Percentiles rank a stretch among this genome's conserved stretches.
Conservation (phyloP, 2,888 invertebrate genomes). For the Phortica magna region DNA sequence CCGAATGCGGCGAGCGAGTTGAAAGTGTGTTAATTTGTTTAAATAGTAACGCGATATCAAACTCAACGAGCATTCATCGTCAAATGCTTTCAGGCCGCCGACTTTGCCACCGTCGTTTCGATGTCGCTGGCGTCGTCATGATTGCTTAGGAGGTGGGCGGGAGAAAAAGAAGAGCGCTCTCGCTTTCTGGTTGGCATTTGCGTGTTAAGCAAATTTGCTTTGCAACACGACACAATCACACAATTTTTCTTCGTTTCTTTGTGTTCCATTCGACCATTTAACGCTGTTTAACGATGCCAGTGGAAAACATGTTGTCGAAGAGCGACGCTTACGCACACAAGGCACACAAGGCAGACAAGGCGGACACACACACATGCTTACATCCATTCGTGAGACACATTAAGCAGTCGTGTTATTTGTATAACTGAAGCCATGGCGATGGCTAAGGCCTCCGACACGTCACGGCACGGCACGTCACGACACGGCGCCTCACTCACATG, state of each 20-base stretch:
- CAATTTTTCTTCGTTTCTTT: conserved; percentile 6
- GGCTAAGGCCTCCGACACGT: not conserved
- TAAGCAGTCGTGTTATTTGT: not conserved
- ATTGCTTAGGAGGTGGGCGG: not conserved
- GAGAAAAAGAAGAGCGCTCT: conserved; percentile 2
- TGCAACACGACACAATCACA: conserved; percentile 60
- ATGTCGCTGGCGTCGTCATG: no score
- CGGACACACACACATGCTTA: not conserved
- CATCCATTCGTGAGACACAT: not conserved
- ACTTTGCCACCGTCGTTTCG: no score
- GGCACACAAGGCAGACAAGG: no score
- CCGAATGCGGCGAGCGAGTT: conserved; percentile 8
- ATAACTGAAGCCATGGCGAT: not conserved
- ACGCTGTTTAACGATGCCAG: conserved; percentile 44
- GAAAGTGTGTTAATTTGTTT: conserved; percentile 66
- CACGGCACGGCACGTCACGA: no score
- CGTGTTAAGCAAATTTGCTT: conserved; percentile 64
- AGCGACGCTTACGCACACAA: not conserved
- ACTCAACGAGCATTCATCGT: not conserved
- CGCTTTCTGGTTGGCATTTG: conserved; percentile 40
- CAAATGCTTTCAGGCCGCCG: no score
- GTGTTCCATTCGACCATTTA: not conserved
- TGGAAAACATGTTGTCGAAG: conserved; percentile 30
- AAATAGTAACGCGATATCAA: conserved; percentile 61
- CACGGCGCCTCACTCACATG: not conserved